A percentile compares a stretch with the other conserved stretches of the same genome.
Conservation (phyloP, 2,888 invertebrate genomes). For the Thereva nobilitata region DNA sequence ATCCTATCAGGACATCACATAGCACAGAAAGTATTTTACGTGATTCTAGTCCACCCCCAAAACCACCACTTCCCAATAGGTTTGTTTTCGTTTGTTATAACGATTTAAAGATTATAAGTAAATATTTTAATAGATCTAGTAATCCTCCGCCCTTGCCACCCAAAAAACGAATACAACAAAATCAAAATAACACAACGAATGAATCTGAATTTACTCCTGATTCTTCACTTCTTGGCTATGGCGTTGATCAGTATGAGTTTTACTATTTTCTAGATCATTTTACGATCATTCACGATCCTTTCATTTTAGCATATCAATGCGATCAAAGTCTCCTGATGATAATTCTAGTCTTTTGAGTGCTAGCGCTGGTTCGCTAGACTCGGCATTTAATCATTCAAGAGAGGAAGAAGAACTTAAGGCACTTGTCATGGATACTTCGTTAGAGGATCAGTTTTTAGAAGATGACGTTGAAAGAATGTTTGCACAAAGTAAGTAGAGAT, state of each 20-base stretch:
- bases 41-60: conserved; percentile 78
- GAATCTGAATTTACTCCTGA: conserved; percentile 56
- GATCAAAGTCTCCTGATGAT: conserved; percentile 75
- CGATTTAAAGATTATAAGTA: background rate
- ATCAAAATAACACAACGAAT: conserved; percentile 57
- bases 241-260: conserved; percentile 62
- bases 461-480: conserved; percentile 52
- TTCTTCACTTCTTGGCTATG: conserved; percentile 67
- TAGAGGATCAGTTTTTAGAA: conserved; percentile 49
- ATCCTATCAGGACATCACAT: conserved; percentile 74
- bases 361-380: conserved; percentile 83
- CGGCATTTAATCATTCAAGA: conserved; percentile 84
- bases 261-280: conserved; percentile 10
- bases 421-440: conserved; percentile 60
- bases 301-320: conserved; percentile 64
- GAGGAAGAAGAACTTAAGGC: conserved; percentile 76
- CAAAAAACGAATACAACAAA: conserved; percentile 64
- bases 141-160: conserved; percentile 81
- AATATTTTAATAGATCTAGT: conserved; percentile 46
- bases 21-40: conserved; percentile 80
- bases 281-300: conserved; percentile 10
- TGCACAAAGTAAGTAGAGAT: conserved; percentile 51
- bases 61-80: conserved; percentile 85
- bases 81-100: conserved; percentile 50
- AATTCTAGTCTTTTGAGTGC: conserved; percentile 68